Evolutionary conservation across 2,113 vertebrate species (phyloP).

Genomic region (Tragulus kanchil): DNA sequence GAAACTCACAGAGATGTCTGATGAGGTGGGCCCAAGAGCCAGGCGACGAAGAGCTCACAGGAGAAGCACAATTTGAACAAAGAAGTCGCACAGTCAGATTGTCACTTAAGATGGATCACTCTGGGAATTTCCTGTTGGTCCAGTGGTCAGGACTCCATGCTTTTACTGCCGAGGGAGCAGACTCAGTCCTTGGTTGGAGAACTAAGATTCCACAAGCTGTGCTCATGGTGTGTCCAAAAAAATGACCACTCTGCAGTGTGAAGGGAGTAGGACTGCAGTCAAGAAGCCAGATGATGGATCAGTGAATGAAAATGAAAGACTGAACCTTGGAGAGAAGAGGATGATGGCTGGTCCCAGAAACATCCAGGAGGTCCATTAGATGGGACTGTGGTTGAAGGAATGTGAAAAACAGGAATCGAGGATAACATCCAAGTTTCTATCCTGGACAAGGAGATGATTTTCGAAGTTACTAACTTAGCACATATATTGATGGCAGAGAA

Average conservation of each 20-base stretch:
- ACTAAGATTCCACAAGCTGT: background rate
- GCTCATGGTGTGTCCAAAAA: background rate
- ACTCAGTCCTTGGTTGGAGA: background rate
- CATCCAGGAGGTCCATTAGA: background rate
- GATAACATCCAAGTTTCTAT: background rate
- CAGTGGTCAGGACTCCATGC: background rate
- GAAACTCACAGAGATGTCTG: background rate
- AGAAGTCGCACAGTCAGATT: background rate
- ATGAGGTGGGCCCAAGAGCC: background rate
- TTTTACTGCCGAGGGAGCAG: background rate
- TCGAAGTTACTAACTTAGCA: background rate
- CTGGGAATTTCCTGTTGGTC: background rate
- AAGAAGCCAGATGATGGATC: background rate
- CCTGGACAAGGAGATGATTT: background rate
- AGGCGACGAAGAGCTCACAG: rapidly evolving
- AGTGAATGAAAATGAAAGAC: background rate
- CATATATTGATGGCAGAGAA: background rate
- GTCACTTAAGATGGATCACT: background rate
- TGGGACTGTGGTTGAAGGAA: background rate
- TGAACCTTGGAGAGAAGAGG: background rate
- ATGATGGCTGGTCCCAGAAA: background rate
- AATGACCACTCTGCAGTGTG: background rate
- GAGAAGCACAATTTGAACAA: background rate
- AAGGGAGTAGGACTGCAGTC: background rate
- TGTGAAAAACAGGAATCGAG: background rate